Conservation (phyloP, 2,113 vertebrate species). For the Pituophis catenifer region DNA sequence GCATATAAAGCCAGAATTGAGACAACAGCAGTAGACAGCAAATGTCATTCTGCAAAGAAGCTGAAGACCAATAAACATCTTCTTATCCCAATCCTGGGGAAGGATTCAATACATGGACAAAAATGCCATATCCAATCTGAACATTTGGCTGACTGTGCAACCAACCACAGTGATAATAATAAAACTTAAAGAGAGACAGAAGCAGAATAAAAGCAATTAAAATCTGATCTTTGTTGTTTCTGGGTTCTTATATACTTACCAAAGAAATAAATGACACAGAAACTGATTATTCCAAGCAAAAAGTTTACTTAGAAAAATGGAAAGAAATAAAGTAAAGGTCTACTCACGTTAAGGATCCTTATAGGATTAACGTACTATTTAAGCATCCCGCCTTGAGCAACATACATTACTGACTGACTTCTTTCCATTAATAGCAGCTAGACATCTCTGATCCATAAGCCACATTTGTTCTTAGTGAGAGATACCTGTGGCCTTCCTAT, state of each 20-base stretch:
- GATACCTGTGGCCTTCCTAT: not conserved
- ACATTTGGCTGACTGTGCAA: not conserved
- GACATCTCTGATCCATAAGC: not conserved
- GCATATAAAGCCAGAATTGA: not conserved
- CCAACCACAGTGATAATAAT: not conserved
- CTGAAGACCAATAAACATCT: not conserved
- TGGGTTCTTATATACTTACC: conserved; percentile 6
- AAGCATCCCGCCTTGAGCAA: not conserved
- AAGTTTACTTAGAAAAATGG: not conserved
- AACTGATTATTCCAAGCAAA: not conserved
- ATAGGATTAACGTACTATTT: not conserved
- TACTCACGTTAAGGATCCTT: not conserved
- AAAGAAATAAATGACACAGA: not conserved
- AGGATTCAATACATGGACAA: not conserved
- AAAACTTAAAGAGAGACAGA: conserved; percentile 38
- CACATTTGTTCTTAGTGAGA: not conserved
- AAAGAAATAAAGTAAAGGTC: no score
- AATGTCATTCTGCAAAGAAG: not conserved
- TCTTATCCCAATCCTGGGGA: not conserved
- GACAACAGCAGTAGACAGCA: not conserved
- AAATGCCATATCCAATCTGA: not conserved
- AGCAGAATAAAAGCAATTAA: conserved; percentile 48
- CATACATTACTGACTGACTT: not conserved
- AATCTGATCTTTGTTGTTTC: conserved; percentile 21
- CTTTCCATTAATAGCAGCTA: not conserved